A percentile compares a stretch with the other conserved stretches of the same genome.
phyloP scores from a whole-genome alignment of 2,113 vertebrate genomes.

The Oncorhynchus keta region DNA sequence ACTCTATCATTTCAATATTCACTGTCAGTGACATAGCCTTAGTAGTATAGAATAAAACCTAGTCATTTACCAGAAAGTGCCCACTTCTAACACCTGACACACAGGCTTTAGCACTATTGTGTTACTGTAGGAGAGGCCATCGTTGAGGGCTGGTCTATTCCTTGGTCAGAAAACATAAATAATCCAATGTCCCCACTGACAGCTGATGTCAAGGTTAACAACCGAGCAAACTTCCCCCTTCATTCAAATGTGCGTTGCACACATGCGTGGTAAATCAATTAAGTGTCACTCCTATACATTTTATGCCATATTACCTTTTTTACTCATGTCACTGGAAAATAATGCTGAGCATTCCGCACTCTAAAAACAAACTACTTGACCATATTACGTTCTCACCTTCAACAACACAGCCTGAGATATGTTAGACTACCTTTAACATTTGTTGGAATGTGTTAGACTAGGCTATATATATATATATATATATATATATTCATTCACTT shows the following conservation, averaged over 20 bases:
- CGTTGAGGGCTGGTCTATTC: neutral
- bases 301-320: neutral
- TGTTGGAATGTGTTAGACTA: neutral
- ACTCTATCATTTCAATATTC: neutral
- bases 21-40: neutral
- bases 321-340: neutral
- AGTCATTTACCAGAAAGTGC: neutral
- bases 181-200: constrained; percentile 60
- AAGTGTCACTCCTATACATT: neutral
- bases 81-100: neutral
- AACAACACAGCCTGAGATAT: neutral
- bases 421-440: neutral
- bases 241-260: neutral
- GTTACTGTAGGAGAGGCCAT: neutral
- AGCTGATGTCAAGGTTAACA: constrained; percentile 40
- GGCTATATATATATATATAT: neutral
- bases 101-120: neutral
- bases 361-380: neutral
- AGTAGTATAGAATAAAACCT: neutral
- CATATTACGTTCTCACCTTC: neutral
- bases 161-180: constrained; percentile 63
- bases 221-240: constrained; percentile 7
- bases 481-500: neutral
- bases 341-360: neutral
- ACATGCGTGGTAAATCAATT: neutral